Conservation (phyloP, 2,888 invertebrate genomes). For the Lagria hirta region DNA sequence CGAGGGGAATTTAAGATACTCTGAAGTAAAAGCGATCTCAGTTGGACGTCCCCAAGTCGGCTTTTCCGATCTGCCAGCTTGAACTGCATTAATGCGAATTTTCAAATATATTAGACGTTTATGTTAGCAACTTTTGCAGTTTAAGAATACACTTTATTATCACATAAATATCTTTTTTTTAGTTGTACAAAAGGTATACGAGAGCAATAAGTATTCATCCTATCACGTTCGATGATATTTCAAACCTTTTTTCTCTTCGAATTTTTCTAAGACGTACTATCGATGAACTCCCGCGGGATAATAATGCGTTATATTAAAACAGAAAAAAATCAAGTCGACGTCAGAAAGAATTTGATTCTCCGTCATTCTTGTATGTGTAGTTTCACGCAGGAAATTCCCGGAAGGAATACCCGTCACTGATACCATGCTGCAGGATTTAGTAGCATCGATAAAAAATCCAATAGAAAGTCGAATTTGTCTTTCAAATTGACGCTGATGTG, state of each 20-base stretch:
- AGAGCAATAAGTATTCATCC: background rate
- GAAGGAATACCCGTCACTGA: constrained; percentile 16
- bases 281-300: constrained; percentile 1
- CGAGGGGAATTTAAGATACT: constrained; percentile 36
- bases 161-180: constrained; percentile 1
- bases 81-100: constrained; percentile 29
- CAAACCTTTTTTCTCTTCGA: constrained; percentile 2
- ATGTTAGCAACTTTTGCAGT: constrained; percentile 2
- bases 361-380: constrained; percentile 15
- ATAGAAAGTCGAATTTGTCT: constrained; percentile 34
- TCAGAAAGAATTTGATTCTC: constrained; percentile 24
- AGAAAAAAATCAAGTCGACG: constrained; percentile 11
- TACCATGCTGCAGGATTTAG: constrained; percentile 24
- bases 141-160: background rate
- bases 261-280: constrained; percentile 4
- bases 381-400: constrained; percentile 17
- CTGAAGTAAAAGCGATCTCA: constrained; percentile 30
- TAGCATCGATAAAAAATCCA: constrained; percentile 27
- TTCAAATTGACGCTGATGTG: constrained; percentile 30
- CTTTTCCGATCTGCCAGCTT: constrained; percentile 23
- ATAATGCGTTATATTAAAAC: constrained; percentile 20
- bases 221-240: constrained; percentile 1
- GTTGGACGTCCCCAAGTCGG: constrained; percentile 29
- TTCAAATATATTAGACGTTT: constrained; percentile 20
- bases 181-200: background rate